phyloP scores from a whole-genome alignment of 1,140 invertebrate species.

The Andrena cerasifolii region DNA sequence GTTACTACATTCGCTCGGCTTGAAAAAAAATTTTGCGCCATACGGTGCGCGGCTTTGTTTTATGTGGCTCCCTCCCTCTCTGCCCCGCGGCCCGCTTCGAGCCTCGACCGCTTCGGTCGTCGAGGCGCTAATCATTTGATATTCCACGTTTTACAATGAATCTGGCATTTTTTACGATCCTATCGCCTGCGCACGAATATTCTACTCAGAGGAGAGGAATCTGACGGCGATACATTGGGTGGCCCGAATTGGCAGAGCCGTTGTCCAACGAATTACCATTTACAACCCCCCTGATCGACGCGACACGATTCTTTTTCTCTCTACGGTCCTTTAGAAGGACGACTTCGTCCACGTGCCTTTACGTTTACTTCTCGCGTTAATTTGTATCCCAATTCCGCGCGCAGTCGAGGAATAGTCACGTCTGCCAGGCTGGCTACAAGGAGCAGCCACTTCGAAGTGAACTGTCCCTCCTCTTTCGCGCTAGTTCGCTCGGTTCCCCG shows the following conservation, averaged over 20 bases:
- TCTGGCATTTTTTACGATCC: constrained; percentile 33
- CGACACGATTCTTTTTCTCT: not conserved
- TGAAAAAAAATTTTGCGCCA: constrained; percentile 53
- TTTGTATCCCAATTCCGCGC: not conserved
- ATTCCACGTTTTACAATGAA: not conserved
- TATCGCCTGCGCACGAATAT: constrained; percentile 2
- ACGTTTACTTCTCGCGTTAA: not conserved
- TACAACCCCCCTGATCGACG: not conserved
- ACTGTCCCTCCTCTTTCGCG: too few species aligned
- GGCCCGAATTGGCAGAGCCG: not conserved
- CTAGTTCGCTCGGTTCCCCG: too few species aligned
- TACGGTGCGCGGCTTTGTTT: constrained; percentile 54
- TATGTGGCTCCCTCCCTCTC: constrained; percentile 36
- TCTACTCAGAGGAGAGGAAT: not conserved
- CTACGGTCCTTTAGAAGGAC: not conserved
- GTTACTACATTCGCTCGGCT: constrained; percentile 64
- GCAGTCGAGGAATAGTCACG: too few species aligned
- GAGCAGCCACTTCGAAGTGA: too few species aligned
- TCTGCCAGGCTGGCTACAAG: too few species aligned
- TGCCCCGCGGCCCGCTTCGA: constrained; percentile 15
- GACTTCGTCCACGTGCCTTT: constrained; percentile 15
- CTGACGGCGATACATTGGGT: not conserved
- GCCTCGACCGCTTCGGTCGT: too few species aligned
- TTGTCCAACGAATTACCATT: too few species aligned
- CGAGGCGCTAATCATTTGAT: not conserved